phyloP scores from a whole-genome alignment of 2,888 invertebrate species.

The Apodemia zela region DNA sequence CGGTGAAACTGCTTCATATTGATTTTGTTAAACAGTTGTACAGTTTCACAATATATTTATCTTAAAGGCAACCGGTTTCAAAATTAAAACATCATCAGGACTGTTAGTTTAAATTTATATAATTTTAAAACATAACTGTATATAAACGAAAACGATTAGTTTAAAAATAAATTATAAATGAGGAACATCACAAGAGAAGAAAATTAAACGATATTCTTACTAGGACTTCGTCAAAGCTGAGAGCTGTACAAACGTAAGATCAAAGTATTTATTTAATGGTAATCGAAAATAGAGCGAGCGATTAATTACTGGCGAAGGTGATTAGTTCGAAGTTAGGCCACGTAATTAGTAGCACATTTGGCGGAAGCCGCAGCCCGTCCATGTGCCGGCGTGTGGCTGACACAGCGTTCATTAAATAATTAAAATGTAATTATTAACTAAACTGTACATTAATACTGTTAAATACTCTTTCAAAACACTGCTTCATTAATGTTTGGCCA shows the following conservation, averaged over 20 bases:
- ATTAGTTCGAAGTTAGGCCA: constrained; percentile 59
- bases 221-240: not conserved
- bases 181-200: too few relatives aligned
- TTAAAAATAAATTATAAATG: too few relatives aligned
- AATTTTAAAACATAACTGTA: too few relatives aligned
- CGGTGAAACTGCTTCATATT: too few relatives aligned
- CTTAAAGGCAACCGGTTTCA: too few relatives aligned
- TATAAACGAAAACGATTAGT: too few relatives aligned
- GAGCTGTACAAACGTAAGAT: not conserved
- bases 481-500: too few relatives aligned
- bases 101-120: too few relatives aligned
- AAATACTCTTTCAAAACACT: not conserved
- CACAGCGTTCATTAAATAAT: constrained; percentile 48
- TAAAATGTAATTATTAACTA: constrained; percentile 35
- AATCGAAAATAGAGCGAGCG: constrained; percentile 52
- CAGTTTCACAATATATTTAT: too few relatives aligned
- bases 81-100: too few relatives aligned
- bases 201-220: not conserved
- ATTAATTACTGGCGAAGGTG: constrained; percentile 55
- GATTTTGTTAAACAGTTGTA: too few relatives aligned
- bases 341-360: constrained; percentile 67
- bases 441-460: constrained; percentile 3
- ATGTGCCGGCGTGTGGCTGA: constrained; percentile 37
- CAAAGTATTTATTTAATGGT: constrained; percentile 28
- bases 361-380: constrained; percentile 40